Percentiles rank a stretch among this genome's conserved stretches.
These are phyloP conservation scores for Paracyprichromis sp. DNA, from an alignment of 2,113 vertebrate genomes.

Conservation along the genomic window DNA sequence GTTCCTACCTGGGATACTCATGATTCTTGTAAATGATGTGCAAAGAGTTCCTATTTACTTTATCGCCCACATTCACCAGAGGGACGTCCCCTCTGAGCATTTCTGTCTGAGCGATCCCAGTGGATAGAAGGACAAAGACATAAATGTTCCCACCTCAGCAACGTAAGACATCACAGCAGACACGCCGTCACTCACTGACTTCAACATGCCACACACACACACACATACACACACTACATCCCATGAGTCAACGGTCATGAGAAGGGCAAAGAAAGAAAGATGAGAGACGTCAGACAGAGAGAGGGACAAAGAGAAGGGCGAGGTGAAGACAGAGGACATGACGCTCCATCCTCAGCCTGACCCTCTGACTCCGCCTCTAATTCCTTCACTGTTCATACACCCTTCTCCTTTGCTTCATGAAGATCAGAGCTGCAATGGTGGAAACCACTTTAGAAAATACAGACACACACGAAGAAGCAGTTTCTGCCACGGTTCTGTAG, in stretches of 20 bases:
- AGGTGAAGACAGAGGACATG: background rate
- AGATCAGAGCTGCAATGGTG: background rate
- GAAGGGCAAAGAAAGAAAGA: background rate
- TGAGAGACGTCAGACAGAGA: background rate
- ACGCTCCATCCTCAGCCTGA: background rate
- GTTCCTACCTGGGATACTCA: background rate
- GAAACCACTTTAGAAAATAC: background rate
- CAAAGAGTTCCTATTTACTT: background rate
- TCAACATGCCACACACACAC: background rate
- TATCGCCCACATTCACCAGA: background rate
- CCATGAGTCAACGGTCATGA: background rate
- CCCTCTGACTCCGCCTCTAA: background rate
- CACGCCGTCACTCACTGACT: background rate
- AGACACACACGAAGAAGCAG: background rate
- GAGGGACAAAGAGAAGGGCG: background rate
- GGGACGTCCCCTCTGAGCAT: background rate
- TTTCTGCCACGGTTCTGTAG: background rate
- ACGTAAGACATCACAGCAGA: background rate
- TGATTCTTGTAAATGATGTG: background rate
- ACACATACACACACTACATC: background rate
- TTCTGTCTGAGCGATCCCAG: background rate
- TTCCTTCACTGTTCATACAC: background rate
- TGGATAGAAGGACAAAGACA: background rate
- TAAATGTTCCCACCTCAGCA: background rate
- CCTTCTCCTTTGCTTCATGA: background rate